Conservation (phyloP, 2,888 invertebrate species). For the Temnothorax unifasciatus region DNA sequence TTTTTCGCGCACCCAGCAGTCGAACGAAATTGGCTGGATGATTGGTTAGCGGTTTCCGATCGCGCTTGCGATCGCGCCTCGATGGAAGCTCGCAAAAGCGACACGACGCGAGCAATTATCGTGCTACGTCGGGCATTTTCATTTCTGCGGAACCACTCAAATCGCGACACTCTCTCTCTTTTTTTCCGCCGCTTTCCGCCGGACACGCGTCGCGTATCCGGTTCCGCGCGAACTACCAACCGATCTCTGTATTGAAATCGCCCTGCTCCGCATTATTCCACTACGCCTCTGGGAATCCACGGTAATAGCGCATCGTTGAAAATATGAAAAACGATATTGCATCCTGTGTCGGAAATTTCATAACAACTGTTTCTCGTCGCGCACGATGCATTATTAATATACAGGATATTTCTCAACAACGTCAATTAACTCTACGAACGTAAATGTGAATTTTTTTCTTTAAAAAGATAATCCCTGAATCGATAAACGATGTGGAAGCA, state of each 20-base stretch:
- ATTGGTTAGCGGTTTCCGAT: conserved; percentile 54
- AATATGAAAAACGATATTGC: conserved; percentile 46
- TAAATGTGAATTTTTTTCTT: background rate
- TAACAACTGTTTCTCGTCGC: conserved; percentile 23
- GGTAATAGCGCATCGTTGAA: conserved; percentile 36
- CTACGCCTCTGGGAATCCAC: conserved; percentile 39
- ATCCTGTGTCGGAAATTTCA: conserved; percentile 17
- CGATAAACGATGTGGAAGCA: background rate
- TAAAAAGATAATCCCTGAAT: background rate
- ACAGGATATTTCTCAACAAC: background rate
- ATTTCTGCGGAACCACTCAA: conserved; percentile 51
- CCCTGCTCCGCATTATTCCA: conserved; percentile 29
- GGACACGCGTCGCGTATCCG: conserved; percentile 38
- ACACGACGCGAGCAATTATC: conserved; percentile 48
- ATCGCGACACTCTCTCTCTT: conserved; percentile 44
- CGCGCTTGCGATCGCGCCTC: conserved; percentile 43
- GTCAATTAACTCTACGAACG: background rate
- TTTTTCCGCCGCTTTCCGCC: conserved; percentile 6
- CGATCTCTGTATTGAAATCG: conserved; percentile 45
- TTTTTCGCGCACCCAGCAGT: conserved; percentile 27
- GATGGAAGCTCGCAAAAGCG: conserved; percentile 41
- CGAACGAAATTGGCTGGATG: conserved; percentile 47
- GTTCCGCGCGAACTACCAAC: conserved; percentile 8
- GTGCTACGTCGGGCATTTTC: conserved; percentile 41
- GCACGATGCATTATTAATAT: background rate